Evolutionary conservation across 2,113 vertebrate species (phyloP), one percentile per base, ranked within the genome.

Genomic region (Colaptes auratus): DNA sequence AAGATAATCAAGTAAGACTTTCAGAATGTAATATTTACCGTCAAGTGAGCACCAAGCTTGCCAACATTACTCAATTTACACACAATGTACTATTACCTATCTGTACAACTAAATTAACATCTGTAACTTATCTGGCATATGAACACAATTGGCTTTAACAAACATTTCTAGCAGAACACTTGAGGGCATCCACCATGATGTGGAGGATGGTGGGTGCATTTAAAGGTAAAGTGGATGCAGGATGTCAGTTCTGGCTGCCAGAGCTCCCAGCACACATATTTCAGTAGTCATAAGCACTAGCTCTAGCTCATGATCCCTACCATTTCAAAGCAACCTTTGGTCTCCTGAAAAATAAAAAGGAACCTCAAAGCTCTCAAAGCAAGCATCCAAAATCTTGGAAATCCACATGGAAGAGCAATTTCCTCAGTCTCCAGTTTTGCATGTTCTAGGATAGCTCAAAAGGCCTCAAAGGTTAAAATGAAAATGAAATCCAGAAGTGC

Each of bases 201-300:
- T 6, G 10, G 35, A 10, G 12, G 7, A 55, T 8, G 3, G n/a
- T 28, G 15, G 16, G 4, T 30, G 14, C n/a, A 6, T 25, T 24
- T 18, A 20, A 35, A 91, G 11, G 4, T 52, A 64, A 56, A 0
- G 0, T 14, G 59, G 24, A 65, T 20, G 39, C 6, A 60, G 17
- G 12, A 35, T 52, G 17, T 42, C 59, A 75, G 18, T 50, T 71
- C 15, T 4, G 50, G 67, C 59, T 46, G 59, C 42, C 63, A 75
- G 58, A 79, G 28, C 14, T 86, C 31, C 48, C 7, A 7, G 35
- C 7, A 78, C 7, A n/a, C 3, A 0, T 6, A 71, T 35, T 92
- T 72, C 58, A 76, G 27, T 13, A 82, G 50, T 56, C 46, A 31
- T 2, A 75, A 48, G 6, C 27, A 46, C 33, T 28, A 39, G 3